These are phyloP conservation scores for Drosophila grimshawi DNA, from an alignment of 1,140 invertebrate genomes.

Conservation along the genomic window DNA sequence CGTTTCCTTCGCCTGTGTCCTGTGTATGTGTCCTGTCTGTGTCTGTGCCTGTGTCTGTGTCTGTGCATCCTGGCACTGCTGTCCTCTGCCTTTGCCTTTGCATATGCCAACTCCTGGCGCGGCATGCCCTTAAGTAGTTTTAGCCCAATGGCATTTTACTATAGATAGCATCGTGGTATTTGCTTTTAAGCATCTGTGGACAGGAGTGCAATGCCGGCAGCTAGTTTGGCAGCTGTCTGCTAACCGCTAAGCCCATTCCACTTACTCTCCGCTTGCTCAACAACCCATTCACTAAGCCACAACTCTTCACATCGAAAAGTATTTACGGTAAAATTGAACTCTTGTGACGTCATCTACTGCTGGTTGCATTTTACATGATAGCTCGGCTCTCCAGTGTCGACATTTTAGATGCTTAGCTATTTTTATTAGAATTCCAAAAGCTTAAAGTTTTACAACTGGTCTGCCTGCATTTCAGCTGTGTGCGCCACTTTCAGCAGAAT, in stretches of 20 bases:
- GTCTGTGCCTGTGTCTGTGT: no score
- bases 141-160: constrained; percentile 52
- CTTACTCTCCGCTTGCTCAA: background rate
- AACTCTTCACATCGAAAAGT: constrained; percentile 56
- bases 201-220: constrained; percentile 42
- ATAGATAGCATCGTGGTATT: constrained; percentile 35
- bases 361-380: constrained; percentile 23
- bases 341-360: constrained; percentile 43
- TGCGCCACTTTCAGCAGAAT: constrained; percentile 53
- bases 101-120: constrained; percentile 24
- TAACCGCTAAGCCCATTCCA: constrained; percentile 3
- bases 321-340: constrained; percentile 76
- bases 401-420: constrained; percentile 59
- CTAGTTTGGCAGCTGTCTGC: constrained; percentile 64
- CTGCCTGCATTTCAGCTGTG: constrained; percentile 26
- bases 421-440: constrained; percentile 69
- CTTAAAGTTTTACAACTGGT: constrained; percentile 18
- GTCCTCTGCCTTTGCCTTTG: constrained; percentile 15
- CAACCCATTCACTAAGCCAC: background rate
- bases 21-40: background rate
- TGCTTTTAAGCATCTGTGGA: constrained; percentile 55
- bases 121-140: constrained; percentile 61
- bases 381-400: constrained; percentile 44
- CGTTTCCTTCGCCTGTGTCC: constrained; percentile 50
- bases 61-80: constrained; percentile 1